These are phyloP conservation scores for Adelognathus sp. DNA, from an alignment of 2,888 invertebrate genomes.

Conservation along the genomic window DNA sequence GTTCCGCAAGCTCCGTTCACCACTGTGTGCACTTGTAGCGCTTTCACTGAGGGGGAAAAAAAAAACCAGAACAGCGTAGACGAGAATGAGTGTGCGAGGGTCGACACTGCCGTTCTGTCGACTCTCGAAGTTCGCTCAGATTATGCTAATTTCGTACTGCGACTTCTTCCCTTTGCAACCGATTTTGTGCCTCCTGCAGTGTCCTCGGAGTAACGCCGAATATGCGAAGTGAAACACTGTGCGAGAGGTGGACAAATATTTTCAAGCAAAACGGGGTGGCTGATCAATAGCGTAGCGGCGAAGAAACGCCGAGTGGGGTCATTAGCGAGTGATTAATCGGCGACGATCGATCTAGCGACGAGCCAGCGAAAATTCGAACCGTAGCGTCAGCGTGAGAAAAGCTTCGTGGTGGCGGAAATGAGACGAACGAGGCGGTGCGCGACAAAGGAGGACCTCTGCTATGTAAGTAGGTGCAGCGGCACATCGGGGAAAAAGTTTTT, in stretches of 20 bases:
- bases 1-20: conserved; percentile 40
- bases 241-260: background rate
- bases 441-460: background rate
- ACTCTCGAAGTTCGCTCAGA: background rate
- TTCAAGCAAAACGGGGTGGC: background rate
- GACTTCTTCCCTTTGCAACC: background rate
- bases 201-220: background rate
- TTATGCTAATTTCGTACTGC: background rate
- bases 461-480: conserved; percentile 19
- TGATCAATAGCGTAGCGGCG: conserved; percentile 17
- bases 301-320: conserved; percentile 7
- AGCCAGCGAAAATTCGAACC: background rate
- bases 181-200: background rate
- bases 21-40: background rate
- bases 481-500: conserved; percentile 19
- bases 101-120: background rate
- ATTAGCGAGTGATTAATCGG: conserved; percentile 43
- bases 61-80: background rate
- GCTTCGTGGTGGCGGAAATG: background rate
- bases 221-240: background rate
- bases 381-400: background rate
- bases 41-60: background rate
- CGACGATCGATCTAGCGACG: conserved; percentile 12
- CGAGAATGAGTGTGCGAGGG: background rate
- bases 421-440: background rate